These are phyloP conservation scores for Eunapius fragilis DNA, from an alignment of 37 sponge, comb jelly and placozoan genomes.

Conservation along the genomic window DNA sequence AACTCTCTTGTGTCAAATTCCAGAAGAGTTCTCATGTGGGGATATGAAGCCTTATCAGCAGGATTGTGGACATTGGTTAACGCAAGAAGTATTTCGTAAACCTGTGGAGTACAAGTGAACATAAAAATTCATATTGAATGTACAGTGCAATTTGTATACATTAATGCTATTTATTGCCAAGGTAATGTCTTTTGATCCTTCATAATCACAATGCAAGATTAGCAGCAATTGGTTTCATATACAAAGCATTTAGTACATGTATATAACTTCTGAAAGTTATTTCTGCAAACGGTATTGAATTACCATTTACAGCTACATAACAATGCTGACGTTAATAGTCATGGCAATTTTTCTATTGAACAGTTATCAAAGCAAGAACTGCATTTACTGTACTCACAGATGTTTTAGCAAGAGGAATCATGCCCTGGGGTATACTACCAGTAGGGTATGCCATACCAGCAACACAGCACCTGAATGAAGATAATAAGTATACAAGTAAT, in stretches of 20 bases:
- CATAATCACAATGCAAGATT: no score
- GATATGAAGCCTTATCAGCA: slow-evolving; percentile 60
- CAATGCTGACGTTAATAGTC: no score
- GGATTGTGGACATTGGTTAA: slow-evolving; percentile 56
- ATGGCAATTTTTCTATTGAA: no score
- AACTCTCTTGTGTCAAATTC: slow-evolving; percentile 86
- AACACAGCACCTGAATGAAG: slow-evolving; percentile 61
- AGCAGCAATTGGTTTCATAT: no score
- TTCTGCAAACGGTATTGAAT: no score
- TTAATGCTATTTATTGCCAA: no score
- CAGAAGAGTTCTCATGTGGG: slow-evolving; percentile 76
- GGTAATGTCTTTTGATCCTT: no score
- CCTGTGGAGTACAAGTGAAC: slow-evolving; percentile 10
- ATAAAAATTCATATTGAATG: not conserved
- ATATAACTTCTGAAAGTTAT: no score
- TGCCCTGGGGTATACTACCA: slow-evolving; percentile 53
- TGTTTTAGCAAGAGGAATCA: slow-evolving; percentile 36
- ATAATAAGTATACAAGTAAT: not conserved
- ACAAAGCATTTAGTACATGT: no score
- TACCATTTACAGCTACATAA: no score
- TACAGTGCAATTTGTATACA: no score
- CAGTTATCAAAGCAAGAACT: not conserved
- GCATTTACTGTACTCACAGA: slow-evolving; percentile 24
- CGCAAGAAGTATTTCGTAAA: slow-evolving; percentile 54
- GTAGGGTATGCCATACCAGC: slow-evolving; percentile 80